These are phyloP conservation scores for Elanoides forficatus DNA, from an alignment of 2,113 vertebrate genomes.

Conservation along the genomic window DNA sequence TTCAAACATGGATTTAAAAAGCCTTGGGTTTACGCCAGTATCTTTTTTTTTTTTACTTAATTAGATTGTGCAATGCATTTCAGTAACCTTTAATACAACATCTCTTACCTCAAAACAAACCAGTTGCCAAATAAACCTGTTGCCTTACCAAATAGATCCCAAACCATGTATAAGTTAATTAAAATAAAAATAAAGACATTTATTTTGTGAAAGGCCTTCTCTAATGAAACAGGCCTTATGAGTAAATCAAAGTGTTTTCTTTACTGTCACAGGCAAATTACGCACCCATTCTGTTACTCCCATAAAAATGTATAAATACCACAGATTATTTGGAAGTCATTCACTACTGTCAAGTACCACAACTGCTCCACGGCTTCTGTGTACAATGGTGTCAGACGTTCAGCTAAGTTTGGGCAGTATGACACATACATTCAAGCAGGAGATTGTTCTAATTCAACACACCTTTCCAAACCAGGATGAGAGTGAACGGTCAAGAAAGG, in stretches of 20 bases:
- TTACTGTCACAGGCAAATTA: neutral
- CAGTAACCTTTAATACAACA: neutral
- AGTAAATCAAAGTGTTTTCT: neutral
- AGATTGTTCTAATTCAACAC: neutral
- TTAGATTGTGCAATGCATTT: neutral
- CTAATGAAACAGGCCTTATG: neutral
- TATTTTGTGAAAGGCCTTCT: neutral
- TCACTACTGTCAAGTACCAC: neutral
- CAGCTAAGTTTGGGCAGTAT: neutral
- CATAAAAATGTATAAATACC: neutral
- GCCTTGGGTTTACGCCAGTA: neutral
- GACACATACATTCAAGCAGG: neutral
- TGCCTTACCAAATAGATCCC: neutral
- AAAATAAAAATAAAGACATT: conserved; percentile 2
- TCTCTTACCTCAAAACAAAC: neutral
- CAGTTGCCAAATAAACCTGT: neutral
- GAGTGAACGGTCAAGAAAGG: neutral
- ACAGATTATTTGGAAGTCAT: neutral
- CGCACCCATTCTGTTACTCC: neutral
- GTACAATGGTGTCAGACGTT: neutral
- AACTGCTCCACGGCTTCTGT: neutral
- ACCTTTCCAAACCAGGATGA: neutral
- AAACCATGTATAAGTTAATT: neutral
- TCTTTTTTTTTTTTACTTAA: neutral
- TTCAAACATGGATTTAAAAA: neutral